phyloP scores from a whole-genome alignment of 2,797 vertebrate species.

The Chiroxiphia lanceolata region DNA sequence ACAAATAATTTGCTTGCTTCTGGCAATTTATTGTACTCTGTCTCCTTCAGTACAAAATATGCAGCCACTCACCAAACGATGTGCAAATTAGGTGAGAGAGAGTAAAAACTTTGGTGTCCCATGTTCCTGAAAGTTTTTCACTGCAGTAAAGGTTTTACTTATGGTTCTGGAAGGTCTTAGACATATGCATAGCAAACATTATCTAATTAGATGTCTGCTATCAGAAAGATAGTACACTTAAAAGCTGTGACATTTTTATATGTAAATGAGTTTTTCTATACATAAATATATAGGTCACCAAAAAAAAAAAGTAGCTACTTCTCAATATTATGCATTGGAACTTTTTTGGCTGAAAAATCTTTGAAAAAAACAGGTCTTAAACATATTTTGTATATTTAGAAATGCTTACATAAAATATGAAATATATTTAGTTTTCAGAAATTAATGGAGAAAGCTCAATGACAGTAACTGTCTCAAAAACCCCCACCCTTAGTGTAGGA shows the following conservation, averaged over 20 bases:
- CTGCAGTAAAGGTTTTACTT: neutral
- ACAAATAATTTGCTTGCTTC: slow-evolving; percentile 17
- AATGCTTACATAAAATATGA: neutral
- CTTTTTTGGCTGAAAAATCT: neutral
- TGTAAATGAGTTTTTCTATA: neutral
- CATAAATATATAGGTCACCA: neutral
- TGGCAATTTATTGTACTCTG: neutral
- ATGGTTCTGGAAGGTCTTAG: neutral
- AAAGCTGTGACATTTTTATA: neutral
- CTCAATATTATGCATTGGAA: neutral
- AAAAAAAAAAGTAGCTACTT: neutral
- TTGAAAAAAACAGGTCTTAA: neutral
- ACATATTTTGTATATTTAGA: neutral
- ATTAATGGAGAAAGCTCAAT: neutral
- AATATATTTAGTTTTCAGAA: neutral
- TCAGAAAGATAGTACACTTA: neutral
- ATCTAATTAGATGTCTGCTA: neutral
- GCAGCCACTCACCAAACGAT: neutral
- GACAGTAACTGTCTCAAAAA: neutral
- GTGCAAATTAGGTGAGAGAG: neutral
- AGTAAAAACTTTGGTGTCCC: neutral
- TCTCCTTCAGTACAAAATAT: neutral
- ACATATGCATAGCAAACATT: neutral
- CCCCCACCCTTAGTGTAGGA: neutral
- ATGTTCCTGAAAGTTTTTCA: neutral